Evolutionary conservation across 2,113 vertebrate species (phyloP), one percentile per base, ranked within the genome.

Genomic region (Natator depressus): DNA sequence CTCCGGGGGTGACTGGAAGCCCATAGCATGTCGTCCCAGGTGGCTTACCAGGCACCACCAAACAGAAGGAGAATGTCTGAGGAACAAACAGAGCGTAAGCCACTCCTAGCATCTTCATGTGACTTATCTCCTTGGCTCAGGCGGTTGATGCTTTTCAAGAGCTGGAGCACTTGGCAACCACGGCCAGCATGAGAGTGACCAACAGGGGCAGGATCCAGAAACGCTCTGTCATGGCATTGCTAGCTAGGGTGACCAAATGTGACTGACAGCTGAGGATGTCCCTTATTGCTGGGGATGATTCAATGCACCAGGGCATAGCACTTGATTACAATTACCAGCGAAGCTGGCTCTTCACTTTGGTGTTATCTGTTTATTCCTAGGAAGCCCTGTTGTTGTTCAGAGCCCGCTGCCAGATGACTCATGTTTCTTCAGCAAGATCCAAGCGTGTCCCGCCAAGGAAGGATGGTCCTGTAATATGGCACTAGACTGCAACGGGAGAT

Each of bases 391-490:
- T 20, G 35, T 31, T 55, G 90, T 86, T 91, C 49, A 82, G 81
- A 80, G 46, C 1, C 3, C 20, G 42, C 24, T 19, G 42, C n/a
- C 84, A 82, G 54, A 6, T 65, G 50, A 38, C 3, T 35, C 1
- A 0, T 54, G 35, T 11, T 51, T 88, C 88, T 82, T 79, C 82
- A 25, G 25, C 59, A 82, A 84, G 86, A 62, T 55, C 35, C 91
- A 84, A 84, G 90, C 57, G 12, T 53, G 87, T 75, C 88, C 82
- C 86, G 29, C 82, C 83, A 54, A 31, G 0, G 0, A 90, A 84
- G 53, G 65, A 85, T 10, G n/a, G 11, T 84, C 49, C 54, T 83
- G 79, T 94, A 90, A 65, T 90, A 89, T 87, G 51, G 93, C 87
- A 53, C 92, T 91, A 89, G 55, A 16, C 82, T 25, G 80, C 91